Percentiles rank a stretch among this genome's conserved stretches.
Evolutionary conservation across 2,888 invertebrate genomes (phyloP).

Genomic region (Aelia acuminata): DNA sequence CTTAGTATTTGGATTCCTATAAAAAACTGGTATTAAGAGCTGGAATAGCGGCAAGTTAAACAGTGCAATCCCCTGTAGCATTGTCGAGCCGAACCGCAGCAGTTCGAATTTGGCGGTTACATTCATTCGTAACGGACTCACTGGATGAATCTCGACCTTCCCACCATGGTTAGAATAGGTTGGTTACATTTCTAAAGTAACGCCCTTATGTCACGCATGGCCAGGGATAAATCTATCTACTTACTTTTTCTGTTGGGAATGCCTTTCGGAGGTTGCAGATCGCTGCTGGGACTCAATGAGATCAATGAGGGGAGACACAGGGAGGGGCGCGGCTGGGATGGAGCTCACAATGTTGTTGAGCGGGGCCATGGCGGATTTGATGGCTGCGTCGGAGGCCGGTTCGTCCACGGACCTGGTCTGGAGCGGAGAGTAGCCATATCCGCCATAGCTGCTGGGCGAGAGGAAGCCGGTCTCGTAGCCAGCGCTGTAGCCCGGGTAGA

Average conservation of each 20-base stretch:
- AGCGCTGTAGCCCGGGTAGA: not conserved
- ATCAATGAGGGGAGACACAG: not conserved
- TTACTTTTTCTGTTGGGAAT: not conserved
- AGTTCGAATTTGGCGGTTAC: no score
- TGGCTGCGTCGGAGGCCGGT: not conserved
- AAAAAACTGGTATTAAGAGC: no score
- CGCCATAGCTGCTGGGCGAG: not conserved
- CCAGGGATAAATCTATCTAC: no score
- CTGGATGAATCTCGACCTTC: no score
- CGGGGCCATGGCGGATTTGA: slow-evolving; percentile 43
- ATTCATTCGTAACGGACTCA: no score
- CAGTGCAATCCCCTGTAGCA: no score
- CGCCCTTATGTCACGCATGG: no score
- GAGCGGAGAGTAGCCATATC: not conserved
- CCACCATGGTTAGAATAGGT: no score
- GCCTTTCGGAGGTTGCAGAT: not conserved
- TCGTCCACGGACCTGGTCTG: not conserved
- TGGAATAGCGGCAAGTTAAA: no score
- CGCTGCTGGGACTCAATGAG: not conserved
- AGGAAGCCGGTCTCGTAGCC: not conserved
- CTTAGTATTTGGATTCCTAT: no score
- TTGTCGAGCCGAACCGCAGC: no score
- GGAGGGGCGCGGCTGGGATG: not conserved
- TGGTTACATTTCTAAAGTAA: no score
- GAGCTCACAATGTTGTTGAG: slow-evolving; percentile 48